These are phyloP conservation scores for Achroia grisella DNA, from an alignment of 1,140 invertebrate genomes.

Conservation along the genomic window DNA sequence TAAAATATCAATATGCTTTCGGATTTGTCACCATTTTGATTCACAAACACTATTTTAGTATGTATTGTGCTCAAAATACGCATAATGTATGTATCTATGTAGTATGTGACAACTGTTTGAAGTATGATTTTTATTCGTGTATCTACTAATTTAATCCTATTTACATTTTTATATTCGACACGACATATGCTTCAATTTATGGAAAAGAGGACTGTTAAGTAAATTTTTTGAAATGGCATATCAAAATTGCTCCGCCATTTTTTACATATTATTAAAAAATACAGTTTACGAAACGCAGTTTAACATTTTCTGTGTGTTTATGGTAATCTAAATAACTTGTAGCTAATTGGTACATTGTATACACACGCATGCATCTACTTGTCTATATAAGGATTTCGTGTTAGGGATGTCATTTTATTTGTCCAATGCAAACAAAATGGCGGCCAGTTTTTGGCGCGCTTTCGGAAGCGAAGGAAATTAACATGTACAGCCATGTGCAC, in stretches of 20 bases:
- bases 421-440: constrained; percentile 19
- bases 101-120: neutral
- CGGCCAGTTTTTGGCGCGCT: constrained; percentile 9
- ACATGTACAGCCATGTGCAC: constrained; percentile 12
- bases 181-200: neutral
- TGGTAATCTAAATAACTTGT: constrained; percentile 5
- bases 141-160: neutral
- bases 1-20: constrained; percentile 7
- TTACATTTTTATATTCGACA: constrained; percentile 1
- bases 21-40: neutral
- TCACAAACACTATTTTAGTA: constrained; percentile 1
- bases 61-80: constrained; percentile 23
- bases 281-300: constrained; percentile 5
- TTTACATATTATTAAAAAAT: constrained; percentile 6
- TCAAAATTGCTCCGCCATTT: constrained; percentile 25
- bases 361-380: constrained; percentile 43
- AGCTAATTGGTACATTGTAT: neutral
- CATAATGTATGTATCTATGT: constrained; percentile 7
- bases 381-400: constrained; percentile 44
- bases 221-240: constrained; percentile 20
- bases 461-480: neutral
- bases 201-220: constrained; percentile 1
- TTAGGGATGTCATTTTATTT: constrained; percentile 30
- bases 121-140: constrained; percentile 1
- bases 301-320: constrained; percentile 1